Evolutionary conservation across 2,888 invertebrate species (phyloP), one percentile per base, ranked within the genome.

Genomic region (Hyalella azteca): DNA sequence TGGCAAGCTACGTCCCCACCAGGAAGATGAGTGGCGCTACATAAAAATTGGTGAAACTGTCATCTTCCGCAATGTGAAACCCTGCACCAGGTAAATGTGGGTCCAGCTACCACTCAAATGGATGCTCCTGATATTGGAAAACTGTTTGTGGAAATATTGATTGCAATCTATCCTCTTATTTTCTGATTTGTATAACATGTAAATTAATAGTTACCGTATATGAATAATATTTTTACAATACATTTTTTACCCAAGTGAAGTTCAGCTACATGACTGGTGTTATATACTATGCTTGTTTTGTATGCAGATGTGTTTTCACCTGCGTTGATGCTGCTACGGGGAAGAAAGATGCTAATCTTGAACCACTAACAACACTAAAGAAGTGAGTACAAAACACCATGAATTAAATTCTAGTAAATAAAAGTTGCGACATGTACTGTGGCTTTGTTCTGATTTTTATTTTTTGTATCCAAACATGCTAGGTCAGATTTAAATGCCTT

Each of bases 11-110:
- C 22, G 84, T 48, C 87, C 92, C 0, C 92, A 90, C 85, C 92
- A 90, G 2, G 93, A 94, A 87, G 93, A 94, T 86, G 87, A 89
- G 7, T 94, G 93, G 93, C 90, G 91, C 79, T 93, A 91, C 89
- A 87, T 93, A 4, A 92, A 91, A 87, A 92, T 94, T 78, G 93
- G 93, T 7, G 85, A 91, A 5, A 7, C n/a, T 7, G 90, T 90
- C 15, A 86, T 91, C 75, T 92, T 93, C 86, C 90, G 91, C 86
- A 90, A 91, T 81, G 88, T 92, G 29, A 92, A 91, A 86, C 91
- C 92, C 0, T 93, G 93, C 86, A 90, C 90, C 0, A 91, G 92
- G 90, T 91, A 88, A 77, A 36, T n/a, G 26, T 45, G 45, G 7
- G 45, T 45, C 15, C 9, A 45, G 45, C 15, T 15, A 7, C 15